These are phyloP conservation scores for Drosophila oshimai DNA, from an alignment of 1,140 invertebrate species.

Conservation along the genomic window DNA sequence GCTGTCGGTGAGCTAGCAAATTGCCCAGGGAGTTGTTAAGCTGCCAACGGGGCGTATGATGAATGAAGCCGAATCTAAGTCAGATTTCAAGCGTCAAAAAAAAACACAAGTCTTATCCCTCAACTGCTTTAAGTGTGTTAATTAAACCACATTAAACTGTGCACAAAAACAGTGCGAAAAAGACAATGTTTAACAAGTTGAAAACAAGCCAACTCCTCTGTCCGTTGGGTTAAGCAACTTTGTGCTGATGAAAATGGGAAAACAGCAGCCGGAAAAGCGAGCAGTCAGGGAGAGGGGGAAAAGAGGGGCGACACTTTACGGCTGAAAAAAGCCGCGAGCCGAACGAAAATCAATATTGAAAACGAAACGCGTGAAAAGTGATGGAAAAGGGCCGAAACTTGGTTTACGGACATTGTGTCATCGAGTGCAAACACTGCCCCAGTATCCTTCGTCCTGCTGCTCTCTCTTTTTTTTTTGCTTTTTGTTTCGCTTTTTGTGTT, in stretches of 20 bases:
- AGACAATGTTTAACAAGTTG: conserved; percentile 41
- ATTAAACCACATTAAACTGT: conserved; percentile 69
- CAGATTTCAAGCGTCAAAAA: not conserved
- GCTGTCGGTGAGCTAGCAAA: not conserved
- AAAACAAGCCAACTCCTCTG: conserved; percentile 17
- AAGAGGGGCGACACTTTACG: conserved; percentile 46
- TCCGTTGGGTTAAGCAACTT: conserved; percentile 48
- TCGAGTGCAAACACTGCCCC: conserved; percentile 56
- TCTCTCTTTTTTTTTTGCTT: not conserved
- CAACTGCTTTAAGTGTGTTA: conserved; percentile 44
- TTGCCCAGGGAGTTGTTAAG: conserved; percentile 16
- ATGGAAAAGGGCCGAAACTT: conserved; percentile 36
- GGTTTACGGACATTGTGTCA: conserved; percentile 41
- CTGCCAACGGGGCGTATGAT: conserved; percentile 30
- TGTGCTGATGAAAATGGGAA: conserved; percentile 72
- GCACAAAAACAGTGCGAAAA: conserved; percentile 9
- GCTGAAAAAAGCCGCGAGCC: conserved; percentile 48
- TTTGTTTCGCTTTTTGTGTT: conserved; percentile 12
- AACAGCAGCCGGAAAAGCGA: conserved; percentile 52
- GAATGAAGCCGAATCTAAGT: conserved; percentile 24
- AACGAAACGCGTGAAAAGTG: conserved; percentile 68
- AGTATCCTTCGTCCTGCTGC: conserved; percentile 1
- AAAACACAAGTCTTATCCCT: conserved; percentile 3
- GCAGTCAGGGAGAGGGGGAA: conserved; percentile 6
- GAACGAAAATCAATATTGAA: conserved; percentile 70